phyloP scores from a whole-genome alignment of 2,113 vertebrate genomes.

The Noctilio leporinus region DNA sequence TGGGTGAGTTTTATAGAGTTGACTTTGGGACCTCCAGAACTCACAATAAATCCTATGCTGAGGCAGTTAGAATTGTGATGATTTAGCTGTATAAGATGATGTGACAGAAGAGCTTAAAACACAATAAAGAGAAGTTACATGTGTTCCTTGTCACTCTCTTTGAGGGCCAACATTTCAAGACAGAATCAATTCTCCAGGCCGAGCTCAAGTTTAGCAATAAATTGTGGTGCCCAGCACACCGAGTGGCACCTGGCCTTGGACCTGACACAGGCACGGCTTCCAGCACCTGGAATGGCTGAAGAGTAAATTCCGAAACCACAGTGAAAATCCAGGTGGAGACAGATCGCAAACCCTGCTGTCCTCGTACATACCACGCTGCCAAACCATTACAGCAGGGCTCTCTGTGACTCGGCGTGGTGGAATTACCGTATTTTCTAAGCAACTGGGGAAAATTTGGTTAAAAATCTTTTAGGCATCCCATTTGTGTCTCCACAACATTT shows the following conservation, averaged over 20 bases:
- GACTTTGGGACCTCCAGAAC: neutral
- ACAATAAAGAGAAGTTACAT: neutral
- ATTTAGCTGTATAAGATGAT: neutral
- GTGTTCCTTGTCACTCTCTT: neutral
- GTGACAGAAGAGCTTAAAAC: neutral
- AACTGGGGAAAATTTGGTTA: neutral
- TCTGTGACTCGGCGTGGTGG: neutral
- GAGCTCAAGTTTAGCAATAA: neutral
- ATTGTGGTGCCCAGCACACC: neutral
- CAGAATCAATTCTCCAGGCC: neutral
- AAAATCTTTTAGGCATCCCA: neutral
- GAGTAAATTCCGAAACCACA: neutral
- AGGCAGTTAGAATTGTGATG: neutral
- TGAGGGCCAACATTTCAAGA: conserved; percentile 14
- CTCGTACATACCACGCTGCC: neutral
- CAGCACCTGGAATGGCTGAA: neutral
- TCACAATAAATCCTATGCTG: neutral
- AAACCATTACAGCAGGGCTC: neutral
- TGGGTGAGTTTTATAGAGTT: neutral
- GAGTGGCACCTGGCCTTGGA: neutral
- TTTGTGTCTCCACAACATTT: neutral
- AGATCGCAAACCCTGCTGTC: neutral
- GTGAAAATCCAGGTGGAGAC: neutral
- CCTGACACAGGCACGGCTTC: neutral
- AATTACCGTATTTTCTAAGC: neutral